phyloP scores from a whole-genome alignment of 2,113 vertebrate species.

The Spea multiplicata region DNA sequence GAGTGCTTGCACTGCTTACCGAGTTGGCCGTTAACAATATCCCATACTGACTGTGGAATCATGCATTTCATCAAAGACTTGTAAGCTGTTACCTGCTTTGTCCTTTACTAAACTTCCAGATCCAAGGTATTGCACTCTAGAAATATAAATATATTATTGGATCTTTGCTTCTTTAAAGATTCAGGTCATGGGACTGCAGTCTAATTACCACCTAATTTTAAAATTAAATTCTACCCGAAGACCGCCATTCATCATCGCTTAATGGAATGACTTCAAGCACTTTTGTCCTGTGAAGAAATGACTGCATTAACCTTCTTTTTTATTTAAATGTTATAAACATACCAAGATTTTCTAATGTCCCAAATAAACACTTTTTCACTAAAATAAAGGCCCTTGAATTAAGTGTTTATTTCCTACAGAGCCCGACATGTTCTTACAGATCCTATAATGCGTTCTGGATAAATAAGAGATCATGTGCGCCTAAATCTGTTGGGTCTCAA shows the following conservation, averaged over 20 bases:
- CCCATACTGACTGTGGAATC: constrained; percentile 48
- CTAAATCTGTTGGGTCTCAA: too few species aligned
- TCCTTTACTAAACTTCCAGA: too few species aligned
- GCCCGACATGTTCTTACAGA: too few species aligned
- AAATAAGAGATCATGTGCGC: too few species aligned
- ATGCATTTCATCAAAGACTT: neutral
- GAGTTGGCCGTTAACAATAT: constrained; percentile 75
- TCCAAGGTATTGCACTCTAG: too few species aligned
- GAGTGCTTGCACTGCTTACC: constrained; percentile 80
- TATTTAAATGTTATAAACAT: neutral
- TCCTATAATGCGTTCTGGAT: too few species aligned
- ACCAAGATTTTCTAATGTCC: too few species aligned
- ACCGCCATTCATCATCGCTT: neutral
- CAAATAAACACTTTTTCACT: too few species aligned
- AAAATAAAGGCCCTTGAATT: too few species aligned
- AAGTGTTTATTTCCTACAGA: too few species aligned
- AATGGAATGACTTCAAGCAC: neutral
- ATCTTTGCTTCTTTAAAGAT: neutral
- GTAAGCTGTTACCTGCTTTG: too few species aligned
- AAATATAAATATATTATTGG: too few species aligned
- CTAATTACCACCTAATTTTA: neutral
- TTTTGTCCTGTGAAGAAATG: neutral
- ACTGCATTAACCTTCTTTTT: neutral
- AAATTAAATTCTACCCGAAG: neutral
- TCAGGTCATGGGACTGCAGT: neutral